These are phyloP conservation scores for Cyphotilapia sp. DNA, from an alignment of 2,113 vertebrate genomes.

Conservation along the genomic window DNA sequence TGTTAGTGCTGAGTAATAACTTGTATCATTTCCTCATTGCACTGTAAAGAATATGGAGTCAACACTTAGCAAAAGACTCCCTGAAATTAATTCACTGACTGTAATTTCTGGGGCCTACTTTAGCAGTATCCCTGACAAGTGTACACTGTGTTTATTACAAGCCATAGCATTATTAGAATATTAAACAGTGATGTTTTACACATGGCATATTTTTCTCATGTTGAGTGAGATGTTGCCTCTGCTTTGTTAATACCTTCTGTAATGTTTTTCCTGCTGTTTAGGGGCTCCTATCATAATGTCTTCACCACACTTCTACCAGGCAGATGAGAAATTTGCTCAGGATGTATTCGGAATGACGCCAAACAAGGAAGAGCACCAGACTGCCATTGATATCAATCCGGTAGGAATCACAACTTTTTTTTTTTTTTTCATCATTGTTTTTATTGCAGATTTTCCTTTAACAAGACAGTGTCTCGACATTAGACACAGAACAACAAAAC, in stretches of 20 bases:
- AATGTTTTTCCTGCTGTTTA: constrained; percentile 33
- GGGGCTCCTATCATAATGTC: constrained; percentile 92
- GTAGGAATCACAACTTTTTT: constrained; percentile 60
- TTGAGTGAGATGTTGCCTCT: neutral
- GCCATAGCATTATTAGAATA: neutral
- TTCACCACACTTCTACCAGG: constrained; percentile 93
- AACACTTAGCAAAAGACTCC: neutral
- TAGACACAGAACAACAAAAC: too few species aligned
- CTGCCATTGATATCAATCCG: constrained; percentile 84
- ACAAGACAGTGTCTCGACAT: too few species aligned
- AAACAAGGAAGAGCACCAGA: constrained; percentile 81
- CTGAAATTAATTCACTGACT: neutral
- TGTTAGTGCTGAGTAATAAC: neutral
- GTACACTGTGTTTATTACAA: neutral
- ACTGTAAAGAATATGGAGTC: neutral
- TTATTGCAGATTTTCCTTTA: too few species aligned
- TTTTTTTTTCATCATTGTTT: too few species aligned
- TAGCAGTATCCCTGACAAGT: neutral
- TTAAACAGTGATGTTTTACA: neutral
- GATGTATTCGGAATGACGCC: constrained; percentile 83
- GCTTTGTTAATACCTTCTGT: neutral
- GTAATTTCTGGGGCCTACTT: neutral
- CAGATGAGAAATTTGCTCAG: constrained; percentile 75
- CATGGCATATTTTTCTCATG: neutral
- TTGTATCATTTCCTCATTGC: neutral